Base-by-base conservation (phyloP, 2,113 vertebrate species). In the Phalacrocorax aristotelis region DNA sequence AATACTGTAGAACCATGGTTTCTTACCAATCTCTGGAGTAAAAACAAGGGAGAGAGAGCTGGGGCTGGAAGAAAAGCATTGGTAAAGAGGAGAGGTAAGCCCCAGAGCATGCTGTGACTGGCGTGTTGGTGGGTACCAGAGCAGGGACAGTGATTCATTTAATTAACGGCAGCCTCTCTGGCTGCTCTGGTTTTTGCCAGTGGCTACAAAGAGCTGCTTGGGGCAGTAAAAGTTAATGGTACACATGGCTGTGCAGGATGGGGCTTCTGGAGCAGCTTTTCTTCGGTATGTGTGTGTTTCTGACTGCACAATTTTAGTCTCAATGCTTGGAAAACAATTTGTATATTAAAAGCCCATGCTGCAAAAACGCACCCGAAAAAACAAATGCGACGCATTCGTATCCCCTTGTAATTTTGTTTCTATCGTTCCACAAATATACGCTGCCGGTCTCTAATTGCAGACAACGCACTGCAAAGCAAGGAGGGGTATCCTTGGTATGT, bases 401-500 rank as follows among this genome's bases (percentile, higher is more conserved):
- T 40, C 42, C 55, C n/a, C 46, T 52, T 30, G 54, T 51, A 79
- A 70, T 87, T 79, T 57, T 12, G 4, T 49, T 71, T 83, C 93
- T 57, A 49, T 54, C 62, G 70, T 46, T 77, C 66, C 81, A 32
- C 82, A 74, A 48, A 29, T 44, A 18, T 0, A 18, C 11, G 0
- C 69, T 74, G 61, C 27, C 58, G 40, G 85, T 34, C 92, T 96
- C 69, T 51, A 61, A 49, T 48, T 60, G 78, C 83, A 82, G 83
- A 6, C 61, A 19, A 13, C 5, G 4, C 52, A 6, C 36, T 36
- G 90, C 78, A 61, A 58, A 85, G 87, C 48, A 18, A 80, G 89
- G 58, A 94, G 95, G 91, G 77, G 48, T 90, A 55, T 86, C 92
- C 96, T 93, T 8, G 52, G 87, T 15, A 66, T 92, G 94, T 49